Conservation (phyloP, 92 coral and sea anemone genomes). For the Parazoanthus atlanticus region DNA sequence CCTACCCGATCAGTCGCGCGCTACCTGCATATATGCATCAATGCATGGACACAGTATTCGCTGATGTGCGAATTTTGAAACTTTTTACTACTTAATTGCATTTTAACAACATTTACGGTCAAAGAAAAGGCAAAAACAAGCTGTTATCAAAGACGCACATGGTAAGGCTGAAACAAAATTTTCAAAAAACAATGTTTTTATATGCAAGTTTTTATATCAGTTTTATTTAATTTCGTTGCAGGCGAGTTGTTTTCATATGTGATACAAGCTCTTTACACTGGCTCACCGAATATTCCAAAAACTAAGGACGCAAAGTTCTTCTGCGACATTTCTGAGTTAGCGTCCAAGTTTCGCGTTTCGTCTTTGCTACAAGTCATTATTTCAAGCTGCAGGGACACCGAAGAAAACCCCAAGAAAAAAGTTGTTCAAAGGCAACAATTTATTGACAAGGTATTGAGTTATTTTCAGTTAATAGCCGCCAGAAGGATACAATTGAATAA, state of each 20-base stretch:
- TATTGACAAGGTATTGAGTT: neutral
- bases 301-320: neutral
- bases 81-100: no score
- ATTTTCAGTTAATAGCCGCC: neutral
- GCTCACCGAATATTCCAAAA: conserved; percentile 9
- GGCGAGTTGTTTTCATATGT: neutral
- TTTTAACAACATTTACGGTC: no score
- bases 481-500: no score
- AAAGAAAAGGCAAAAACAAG: no score
- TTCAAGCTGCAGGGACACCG: neutral
- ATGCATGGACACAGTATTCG: no score
- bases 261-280: conserved; percentile 24
- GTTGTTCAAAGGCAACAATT: neutral
- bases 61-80: no score
- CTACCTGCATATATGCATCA: no score
- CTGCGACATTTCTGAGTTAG: neutral
- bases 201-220: neutral
- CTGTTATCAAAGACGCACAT: neutral
- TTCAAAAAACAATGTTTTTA: neutral
- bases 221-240: neutral
- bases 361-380: neutral
- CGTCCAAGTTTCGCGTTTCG: conserved; percentile 4
- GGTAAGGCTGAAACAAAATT: neutral
- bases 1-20: no score
- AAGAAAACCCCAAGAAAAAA: neutral